A percentile compares a stretch with the other conserved stretches of the same genome.
These are phyloP conservation scores for Australoheros facetus DNA, from an alignment of 2,797 vertebrate species.

Conservation along the genomic window DNA sequence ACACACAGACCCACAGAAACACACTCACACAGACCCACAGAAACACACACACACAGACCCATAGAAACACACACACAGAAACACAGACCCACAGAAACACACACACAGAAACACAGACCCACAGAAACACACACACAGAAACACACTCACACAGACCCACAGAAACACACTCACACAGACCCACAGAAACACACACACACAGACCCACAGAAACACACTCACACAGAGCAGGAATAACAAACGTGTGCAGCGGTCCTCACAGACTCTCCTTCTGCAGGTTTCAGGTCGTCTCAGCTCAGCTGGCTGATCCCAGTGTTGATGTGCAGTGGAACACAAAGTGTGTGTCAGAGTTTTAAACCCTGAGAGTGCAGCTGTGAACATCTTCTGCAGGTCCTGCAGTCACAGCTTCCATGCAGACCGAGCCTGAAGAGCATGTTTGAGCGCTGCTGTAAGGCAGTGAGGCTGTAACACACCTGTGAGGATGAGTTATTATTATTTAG, in stretches of 20 bases:
- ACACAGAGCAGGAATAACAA: conserved; percentile 25
- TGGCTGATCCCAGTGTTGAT: too few species aligned
- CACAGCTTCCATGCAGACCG: too few species aligned
- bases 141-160: background rate
- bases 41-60: background rate
- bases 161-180: background rate
- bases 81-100: background rate
- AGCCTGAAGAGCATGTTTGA: background rate
- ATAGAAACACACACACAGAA: background rate
- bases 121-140: background rate
- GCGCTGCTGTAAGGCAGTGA: background rate
- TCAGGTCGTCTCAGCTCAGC: background rate
- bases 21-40: too few species aligned
- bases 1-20: too few species aligned
- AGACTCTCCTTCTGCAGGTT: background rate
- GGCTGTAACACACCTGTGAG: background rate
- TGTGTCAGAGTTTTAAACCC: too few species aligned
- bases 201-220: background rate
- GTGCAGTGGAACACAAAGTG: too few species aligned
- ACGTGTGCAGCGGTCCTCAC: background rate
- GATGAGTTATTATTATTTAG: background rate
- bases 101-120: background rate
- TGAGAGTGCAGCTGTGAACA: too few species aligned
- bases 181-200: background rate
- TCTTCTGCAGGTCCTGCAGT: too few species aligned